Evolutionary conservation across 2,797 vertebrate genomes (phyloP), one percentile per base, ranked within the genome.

Genomic region (Chelon auratus): DNA sequence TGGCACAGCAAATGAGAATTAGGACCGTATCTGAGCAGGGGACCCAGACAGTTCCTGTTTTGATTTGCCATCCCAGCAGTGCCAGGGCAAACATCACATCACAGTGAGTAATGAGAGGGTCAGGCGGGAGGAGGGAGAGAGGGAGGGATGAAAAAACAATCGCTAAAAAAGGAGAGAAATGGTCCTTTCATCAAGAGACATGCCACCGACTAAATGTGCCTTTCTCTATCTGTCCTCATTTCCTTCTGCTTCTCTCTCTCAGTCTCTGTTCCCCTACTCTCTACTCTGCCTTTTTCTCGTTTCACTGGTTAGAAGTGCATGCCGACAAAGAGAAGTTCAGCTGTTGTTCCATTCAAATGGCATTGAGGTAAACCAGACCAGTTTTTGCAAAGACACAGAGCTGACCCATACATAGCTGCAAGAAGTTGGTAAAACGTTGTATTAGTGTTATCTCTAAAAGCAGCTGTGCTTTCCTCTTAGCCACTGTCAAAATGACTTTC

Each of bases 61-160:
- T 61, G 56, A 78, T 39, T 65, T 79, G 62, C 68, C 72, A 66
- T 82, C 62, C 69, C 71, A 71, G 62, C 66, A 61, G 68, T 85
- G 82, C 77, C 83, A 84, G 83, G 62, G 66, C 81, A 91, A 92
- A 90, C 78, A 89, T 78, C 62, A 68, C 78, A 89, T 78, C 62
- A 67, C 58, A 68, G 75, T 82, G 84, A 90, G 82, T 87, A 90
- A 91, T 81, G 75, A 87, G 71, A 87, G 77, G 84, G 91, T 81
- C 78, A 69, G 62, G 61, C 52, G 24, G 59, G 37, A 60, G 7
- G 57, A 61, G 74, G 80, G 68, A 53, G 37, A 56, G 48, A 53
- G 36, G 13, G 59, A 63, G 55, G 60, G 26, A 59, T 11, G n/a
- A 83, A 90, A 77, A 88, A 90, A 87, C 77, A 81, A 77, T 47